Evolutionary conservation across 2,797 vertebrate species (phyloP).

Genomic region (Leptodactylus fallax): DNA sequence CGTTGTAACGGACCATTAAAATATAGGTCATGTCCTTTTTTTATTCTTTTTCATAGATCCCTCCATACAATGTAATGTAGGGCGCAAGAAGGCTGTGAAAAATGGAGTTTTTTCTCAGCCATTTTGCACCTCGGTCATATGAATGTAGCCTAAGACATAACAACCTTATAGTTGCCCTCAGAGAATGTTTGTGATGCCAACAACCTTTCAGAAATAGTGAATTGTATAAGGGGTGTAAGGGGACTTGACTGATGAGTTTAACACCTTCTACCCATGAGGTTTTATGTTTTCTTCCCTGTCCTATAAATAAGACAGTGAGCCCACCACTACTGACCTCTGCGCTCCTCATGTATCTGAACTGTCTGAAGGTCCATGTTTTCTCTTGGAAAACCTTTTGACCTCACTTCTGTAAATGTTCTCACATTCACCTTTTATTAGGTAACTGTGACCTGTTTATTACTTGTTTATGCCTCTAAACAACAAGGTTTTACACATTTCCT

Average conservation of each 20-base stretch:
- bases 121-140: no score
- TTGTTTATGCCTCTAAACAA: conserved; percentile 18
- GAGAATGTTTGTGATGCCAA: neutral
- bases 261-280: neutral
- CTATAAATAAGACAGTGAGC: neutral
- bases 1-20: no score
- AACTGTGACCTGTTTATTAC: conserved; percentile 9
- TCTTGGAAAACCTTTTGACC: neutral
- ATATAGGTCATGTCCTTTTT: no score
- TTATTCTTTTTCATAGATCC: no score
- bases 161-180: neutral
- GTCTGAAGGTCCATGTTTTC: neutral
- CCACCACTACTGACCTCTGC: neutral
- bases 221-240: neutral
- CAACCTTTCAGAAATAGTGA: neutral
- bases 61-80: no score
- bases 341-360: neutral
- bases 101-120: no score
- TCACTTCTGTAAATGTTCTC: neutral
- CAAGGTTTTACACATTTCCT: neutral
- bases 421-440: neutral
- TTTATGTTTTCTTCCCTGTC: neutral
- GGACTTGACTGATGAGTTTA: neutral
- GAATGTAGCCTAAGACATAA: no score
- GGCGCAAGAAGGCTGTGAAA: no score